Conservation (phyloP, 2,797 vertebrate genomes). For the Otolemur crassicaudatus region DNA sequence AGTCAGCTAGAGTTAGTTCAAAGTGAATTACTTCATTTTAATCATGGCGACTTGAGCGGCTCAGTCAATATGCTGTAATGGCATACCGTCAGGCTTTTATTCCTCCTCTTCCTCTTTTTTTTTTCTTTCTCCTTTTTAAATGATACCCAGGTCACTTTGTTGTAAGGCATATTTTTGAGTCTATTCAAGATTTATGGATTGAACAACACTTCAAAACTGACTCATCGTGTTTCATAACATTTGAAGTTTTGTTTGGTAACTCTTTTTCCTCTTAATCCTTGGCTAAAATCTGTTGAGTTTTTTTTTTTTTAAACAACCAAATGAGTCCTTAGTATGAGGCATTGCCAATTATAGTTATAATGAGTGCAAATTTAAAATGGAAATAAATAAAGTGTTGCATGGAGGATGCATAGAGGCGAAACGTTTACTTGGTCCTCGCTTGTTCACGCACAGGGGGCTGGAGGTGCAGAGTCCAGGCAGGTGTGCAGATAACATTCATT, state of each 20-base stretch:
- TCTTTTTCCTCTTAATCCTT: conserved; percentile 77
- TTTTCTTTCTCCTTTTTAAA: conserved; percentile 64
- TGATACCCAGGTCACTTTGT: conserved; percentile 76
- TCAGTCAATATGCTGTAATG: conserved; percentile 79
- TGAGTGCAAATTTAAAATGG: conserved; percentile 83
- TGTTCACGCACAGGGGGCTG: conserved; percentile 72
- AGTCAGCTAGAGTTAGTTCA: conserved; percentile 88
- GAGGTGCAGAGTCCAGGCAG: background rate
- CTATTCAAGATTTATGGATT: conserved; percentile 80
- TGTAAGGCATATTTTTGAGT: conserved; percentile 77
- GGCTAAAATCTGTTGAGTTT: conserved; percentile 66
- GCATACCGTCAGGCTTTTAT: conserved; percentile 54
- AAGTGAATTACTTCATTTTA: conserved; percentile 88
- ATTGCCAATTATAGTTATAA: conserved; percentile 85
- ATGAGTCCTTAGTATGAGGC: conserved; percentile 84
- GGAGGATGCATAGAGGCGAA: conserved; percentile 80
- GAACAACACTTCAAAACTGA: conserved; percentile 77
- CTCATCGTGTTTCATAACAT: conserved; percentile 77
- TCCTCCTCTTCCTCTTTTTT: background rate
- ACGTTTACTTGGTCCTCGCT: conserved; percentile 51
- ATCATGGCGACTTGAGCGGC: conserved; percentile 82
- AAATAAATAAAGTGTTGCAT: conserved; percentile 82
- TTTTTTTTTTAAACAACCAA: conserved; percentile 79
- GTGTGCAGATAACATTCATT: conserved; percentile 62
- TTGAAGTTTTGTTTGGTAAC: conserved; percentile 79